Conservation (phyloP, 2,113 vertebrate genomes). For the Lampris incognitus region DNA sequence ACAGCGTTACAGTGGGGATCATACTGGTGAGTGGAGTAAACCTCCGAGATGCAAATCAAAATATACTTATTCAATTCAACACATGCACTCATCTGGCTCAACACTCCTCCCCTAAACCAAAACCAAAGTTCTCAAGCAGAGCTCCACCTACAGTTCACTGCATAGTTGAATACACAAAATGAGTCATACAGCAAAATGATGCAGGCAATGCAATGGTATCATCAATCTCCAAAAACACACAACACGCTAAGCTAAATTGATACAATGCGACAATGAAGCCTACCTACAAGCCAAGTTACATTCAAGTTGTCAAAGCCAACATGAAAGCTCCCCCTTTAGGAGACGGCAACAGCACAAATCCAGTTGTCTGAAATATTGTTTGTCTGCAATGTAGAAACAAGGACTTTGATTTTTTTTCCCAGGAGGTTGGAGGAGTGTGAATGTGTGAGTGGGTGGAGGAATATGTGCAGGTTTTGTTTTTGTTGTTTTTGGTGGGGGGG, state of each 20-base stretch:
- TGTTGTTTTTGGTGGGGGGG: constrained; percentile 24
- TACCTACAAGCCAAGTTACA: constrained; percentile 14
- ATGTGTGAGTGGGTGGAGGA: constrained; percentile 56
- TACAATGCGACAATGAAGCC: constrained; percentile 6
- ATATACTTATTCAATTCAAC: constrained; percentile 52
- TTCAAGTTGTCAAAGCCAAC: constrained; percentile 1
- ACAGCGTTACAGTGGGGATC: constrained; percentile 16
- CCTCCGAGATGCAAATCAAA: constrained; percentile 53
- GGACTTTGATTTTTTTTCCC: constrained; percentile 37
- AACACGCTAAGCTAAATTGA: background rate
- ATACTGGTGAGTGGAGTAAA: constrained; percentile 17
- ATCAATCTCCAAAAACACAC: constrained; percentile 7
- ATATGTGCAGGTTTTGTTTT: constrained; percentile 59
- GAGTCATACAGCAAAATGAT: constrained; percentile 54
- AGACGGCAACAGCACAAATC: background rate
- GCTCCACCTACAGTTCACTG: constrained; percentile 67
- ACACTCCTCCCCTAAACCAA: constrained; percentile 40
- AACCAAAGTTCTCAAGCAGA: constrained; percentile 48
- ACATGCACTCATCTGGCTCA: constrained; percentile 40
- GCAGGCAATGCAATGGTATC: constrained; percentile 24
- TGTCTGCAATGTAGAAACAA: constrained; percentile 20
- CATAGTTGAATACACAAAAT: constrained; percentile 63
- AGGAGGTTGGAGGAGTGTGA: constrained; percentile 42
- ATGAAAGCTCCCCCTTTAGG: background rate
- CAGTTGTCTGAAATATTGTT: background rate